A percentile compares a stretch with the other conserved stretches of the same genome.
Conservation (phyloP, 1,140 invertebrate species). For the Bathynomus jamesi region DNA sequence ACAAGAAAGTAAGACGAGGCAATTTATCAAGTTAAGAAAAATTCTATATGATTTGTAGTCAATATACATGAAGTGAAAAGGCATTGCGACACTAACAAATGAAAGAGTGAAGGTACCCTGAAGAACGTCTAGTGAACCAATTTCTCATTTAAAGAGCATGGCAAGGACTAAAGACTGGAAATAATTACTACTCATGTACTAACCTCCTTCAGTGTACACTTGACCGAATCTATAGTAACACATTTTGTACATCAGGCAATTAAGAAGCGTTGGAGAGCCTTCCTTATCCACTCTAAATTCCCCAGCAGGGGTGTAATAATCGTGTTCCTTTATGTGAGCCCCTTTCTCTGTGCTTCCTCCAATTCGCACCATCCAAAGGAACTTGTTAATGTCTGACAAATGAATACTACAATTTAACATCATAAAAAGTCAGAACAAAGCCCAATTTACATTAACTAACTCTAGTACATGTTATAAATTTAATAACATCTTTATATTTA, state of each 20-base stretch:
- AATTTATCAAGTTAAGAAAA: conserved; percentile 17
- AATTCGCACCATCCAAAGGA: conserved; percentile 98
- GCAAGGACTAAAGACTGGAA: too few relatives aligned
- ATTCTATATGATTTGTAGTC: too few relatives aligned
- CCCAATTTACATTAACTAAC: too few relatives aligned
- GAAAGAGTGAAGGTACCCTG: too few relatives aligned
- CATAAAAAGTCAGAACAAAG: conserved; percentile 13
- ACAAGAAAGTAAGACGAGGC: conserved; percentile 18
- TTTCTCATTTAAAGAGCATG: too few relatives aligned
- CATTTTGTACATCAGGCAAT: conserved; percentile 95
- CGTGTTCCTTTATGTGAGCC: conserved; percentile 87
- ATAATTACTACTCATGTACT: too few relatives aligned
- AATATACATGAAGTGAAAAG: too few relatives aligned
- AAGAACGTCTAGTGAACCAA: too few relatives aligned
- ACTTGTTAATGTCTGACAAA: conserved; percentile 86
- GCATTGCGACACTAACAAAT: too few relatives aligned
- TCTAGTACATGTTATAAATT: too few relatives aligned
- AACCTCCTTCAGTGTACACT: conserved; percentile 89
- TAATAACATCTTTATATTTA: too few relatives aligned
- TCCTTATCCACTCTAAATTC: conserved; percentile 91
- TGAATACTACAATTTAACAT: conserved; percentile 7
- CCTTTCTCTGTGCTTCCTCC: conserved; percentile 92
- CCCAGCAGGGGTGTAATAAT: conserved; percentile 89
- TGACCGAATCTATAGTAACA: conserved; percentile 90
- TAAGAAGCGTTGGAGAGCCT: conserved; percentile 73